Base-by-base conservation (phyloP, 2,888 invertebrate genomes). In the Melolontha melolontha region DNA sequence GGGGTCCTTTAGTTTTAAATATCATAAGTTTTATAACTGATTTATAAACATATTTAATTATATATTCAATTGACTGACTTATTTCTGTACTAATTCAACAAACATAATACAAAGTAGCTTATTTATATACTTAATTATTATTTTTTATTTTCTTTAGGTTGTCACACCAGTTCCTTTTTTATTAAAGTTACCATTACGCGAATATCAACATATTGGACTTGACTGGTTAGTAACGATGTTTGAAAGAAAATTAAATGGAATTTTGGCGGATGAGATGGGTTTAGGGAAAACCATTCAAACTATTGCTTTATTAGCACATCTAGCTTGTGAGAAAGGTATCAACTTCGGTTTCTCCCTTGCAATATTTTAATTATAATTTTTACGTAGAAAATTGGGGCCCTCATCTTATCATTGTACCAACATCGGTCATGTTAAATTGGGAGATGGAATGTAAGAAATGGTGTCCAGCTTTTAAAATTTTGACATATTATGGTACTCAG, bases 401-500 rank as follows among this genome's bases (percentile, higher is more conserved):
- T 64, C 99, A 99, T 88, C 87, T 99, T 22, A 97, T 99, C 75
- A 94, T 99, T 71, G 99, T 99, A 74, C 99, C 99, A 69, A 99
- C 99, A 12, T 98, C 98, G 74, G 98, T 99, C 59, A 97, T 99
- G 93, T 88, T 99, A 71, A 99, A 99, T 85, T 99, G 99, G 99
- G 99, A 99, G 86, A 96, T 98, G 95, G 99, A 99, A 85, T 94
- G 97, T 80, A 98, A 99, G 84, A 98, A 98, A 84, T 99, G 99
- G 99, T 98, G 98, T 84, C 99, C 99, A 0, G 96, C 95, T 62
- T 97, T 99, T 83, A 99, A 99, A 87, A 96, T 99, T 79, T 88
- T 99, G 74, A 98, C 98, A 0, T 99, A 99, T 83, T 99, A 97
- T 81, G 99, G 99, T 51, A 91, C 92, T 34, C 95, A 95, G 77